These are phyloP conservation scores for Catocala sponsa DNA, from an alignment of 2,888 invertebrate species.

Conservation along the genomic window DNA sequence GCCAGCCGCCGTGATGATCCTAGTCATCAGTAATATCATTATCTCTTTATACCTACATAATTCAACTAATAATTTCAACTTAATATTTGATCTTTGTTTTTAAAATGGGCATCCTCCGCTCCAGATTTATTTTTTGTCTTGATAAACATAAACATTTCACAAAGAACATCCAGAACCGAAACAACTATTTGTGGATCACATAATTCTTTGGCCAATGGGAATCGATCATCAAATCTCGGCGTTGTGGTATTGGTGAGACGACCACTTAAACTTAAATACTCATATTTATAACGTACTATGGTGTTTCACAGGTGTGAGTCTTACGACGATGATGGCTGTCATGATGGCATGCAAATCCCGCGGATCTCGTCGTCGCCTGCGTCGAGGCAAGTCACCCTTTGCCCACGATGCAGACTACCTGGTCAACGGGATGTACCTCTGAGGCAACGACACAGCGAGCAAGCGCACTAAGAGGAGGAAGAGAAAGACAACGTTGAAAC, in stretches of 20 bases:
- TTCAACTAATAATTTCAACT: too few relatives aligned
- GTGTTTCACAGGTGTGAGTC: conserved; percentile 89
- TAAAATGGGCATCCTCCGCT: too few relatives aligned
- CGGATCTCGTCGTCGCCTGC: conserved; percentile 92
- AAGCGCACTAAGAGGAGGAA: neutral
- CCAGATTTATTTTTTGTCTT: too few relatives aligned
- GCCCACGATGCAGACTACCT: conserved; percentile 98
- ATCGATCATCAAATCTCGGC: too few relatives aligned
- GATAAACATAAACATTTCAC: too few relatives aligned
- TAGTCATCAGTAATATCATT: conserved; percentile 90
- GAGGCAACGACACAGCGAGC: conserved; percentile 48
- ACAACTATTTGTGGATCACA: too few relatives aligned
- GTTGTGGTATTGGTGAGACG: too few relatives aligned
- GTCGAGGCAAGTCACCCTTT: conserved; percentile 93
- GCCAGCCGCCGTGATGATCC: conserved; percentile 93
- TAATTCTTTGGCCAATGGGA: too few relatives aligned
- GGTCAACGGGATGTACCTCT: conserved; percentile 99
- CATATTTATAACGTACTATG: too few relatives aligned
- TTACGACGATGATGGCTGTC: conserved; percentile 93
- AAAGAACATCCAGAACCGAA: neutral
- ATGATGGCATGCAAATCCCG: conserved; percentile 95
- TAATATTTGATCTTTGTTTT: too few relatives aligned
- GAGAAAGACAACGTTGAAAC: neutral
- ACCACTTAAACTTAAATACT: too few relatives aligned
- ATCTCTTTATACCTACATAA: neutral